Evolutionary conservation across 1,140 invertebrate genomes (phyloP).

Genomic region (Pteromalus puparum): DNA sequence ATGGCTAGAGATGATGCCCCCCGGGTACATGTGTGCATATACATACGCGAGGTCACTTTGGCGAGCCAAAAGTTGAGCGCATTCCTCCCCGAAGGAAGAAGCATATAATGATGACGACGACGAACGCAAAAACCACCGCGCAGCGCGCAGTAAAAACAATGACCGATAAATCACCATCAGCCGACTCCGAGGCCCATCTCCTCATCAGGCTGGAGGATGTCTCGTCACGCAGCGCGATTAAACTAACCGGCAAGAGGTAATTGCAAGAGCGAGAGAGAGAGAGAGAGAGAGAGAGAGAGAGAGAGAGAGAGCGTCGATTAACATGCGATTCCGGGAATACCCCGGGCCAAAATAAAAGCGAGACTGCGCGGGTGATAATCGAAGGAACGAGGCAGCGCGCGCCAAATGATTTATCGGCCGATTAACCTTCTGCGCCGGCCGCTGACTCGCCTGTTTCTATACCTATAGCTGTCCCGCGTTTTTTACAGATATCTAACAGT

Average conservation of each 20-base stretch:
- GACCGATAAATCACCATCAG: slow-evolving; percentile 24
- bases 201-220: slow-evolving; percentile 55
- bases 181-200: slow-evolving; percentile 60
- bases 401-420: slow-evolving; percentile 32
- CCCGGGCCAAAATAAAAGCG: slow-evolving; percentile 34
- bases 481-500: too few species aligned
- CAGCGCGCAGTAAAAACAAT: neutral
- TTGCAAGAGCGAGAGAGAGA: slow-evolving; percentile 49
- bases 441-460: too few species aligned
- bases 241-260: slow-evolving; percentile 39
- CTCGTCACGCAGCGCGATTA: slow-evolving; percentile 26
- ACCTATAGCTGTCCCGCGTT: too few species aligned
- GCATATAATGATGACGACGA: slow-evolving; percentile 56
- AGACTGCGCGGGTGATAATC: slow-evolving; percentile 17
- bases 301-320: slow-evolving; percentile 46
- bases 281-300: slow-evolving; percentile 46
- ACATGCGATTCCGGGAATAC: slow-evolving; percentile 43
- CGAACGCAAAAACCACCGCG: slow-evolving; percentile 36
- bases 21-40: neutral
- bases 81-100: neutral
- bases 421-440: slow-evolving; percentile 15
- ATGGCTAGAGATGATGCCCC: too few species aligned
- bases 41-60: neutral
- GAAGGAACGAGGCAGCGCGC: neutral
- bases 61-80: neutral